Evolutionary conservation across 2,888 invertebrate species (phyloP).

Genomic region (Drosophila robusta): DNA sequence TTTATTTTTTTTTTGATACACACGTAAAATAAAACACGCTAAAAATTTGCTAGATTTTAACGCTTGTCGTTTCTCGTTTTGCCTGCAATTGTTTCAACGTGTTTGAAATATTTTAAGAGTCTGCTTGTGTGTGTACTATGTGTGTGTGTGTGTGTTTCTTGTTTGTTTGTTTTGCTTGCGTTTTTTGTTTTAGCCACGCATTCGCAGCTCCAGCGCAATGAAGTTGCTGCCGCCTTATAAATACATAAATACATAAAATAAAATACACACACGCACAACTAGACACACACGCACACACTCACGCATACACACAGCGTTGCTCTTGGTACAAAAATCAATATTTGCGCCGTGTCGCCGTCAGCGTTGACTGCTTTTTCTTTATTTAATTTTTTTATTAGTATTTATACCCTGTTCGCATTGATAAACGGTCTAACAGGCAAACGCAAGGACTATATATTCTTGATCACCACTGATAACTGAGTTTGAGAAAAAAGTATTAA

Average conservation of each 20-base stretch:
- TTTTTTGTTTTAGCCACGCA: slow-evolving; percentile 60
- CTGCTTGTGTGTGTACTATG: slow-evolving; percentile 24
- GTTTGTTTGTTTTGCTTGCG: slow-evolving; percentile 46
- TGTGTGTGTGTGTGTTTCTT: slow-evolving; percentile 25
- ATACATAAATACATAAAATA: slow-evolving; percentile 54
- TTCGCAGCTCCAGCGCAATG: slow-evolving; percentile 52
- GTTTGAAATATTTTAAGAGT: slow-evolving; percentile 69
- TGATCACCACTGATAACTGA: too few relatives aligned
- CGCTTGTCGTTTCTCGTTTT: slow-evolving; percentile 47
- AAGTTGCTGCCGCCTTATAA: slow-evolving; percentile 64
- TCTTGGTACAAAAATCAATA: slow-evolving; percentile 68
- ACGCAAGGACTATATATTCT: too few relatives aligned
- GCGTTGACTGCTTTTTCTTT: slow-evolving; percentile 26
- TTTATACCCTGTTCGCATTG: slow-evolving; percentile 17
- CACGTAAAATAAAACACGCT: slow-evolving; percentile 51
- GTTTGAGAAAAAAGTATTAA: too few relatives aligned
- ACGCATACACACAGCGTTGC: slow-evolving; percentile 18
- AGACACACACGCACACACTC: slow-evolving; percentile 25
- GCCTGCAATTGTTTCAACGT: slow-evolving; percentile 71
- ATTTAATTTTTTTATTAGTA: slow-evolving; percentile 41
- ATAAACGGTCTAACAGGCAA: background rate
- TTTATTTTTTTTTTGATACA: slow-evolving; percentile 25
- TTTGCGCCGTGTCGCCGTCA: slow-evolving; percentile 69
- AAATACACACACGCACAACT: slow-evolving; percentile 32
- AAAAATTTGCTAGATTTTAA: slow-evolving; percentile 63